A percentile compares a stretch with the other conserved stretches of the same genome.
These are phyloP conservation scores for Leptarthrus brevirostris DNA, from an alignment of 2,888 invertebrate genomes.

Conservation along the genomic window DNA sequence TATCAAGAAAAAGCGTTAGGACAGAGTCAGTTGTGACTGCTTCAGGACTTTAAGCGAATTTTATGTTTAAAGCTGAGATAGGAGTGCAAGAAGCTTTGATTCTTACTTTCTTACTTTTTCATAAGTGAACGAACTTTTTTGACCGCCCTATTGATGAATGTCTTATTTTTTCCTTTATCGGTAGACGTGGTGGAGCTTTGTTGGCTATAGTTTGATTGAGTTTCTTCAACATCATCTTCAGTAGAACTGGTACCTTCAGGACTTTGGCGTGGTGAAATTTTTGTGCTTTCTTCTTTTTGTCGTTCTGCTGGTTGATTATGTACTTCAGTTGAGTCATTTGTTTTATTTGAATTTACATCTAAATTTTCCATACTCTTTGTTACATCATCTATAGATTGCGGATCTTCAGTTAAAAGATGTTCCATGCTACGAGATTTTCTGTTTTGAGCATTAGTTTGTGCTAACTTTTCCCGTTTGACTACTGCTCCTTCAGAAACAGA, in stretches of 20 bases:
- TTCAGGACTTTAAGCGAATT: constrained; percentile 34
- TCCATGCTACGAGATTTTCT: constrained; percentile 75
- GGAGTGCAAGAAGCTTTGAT: constrained; percentile 24
- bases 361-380: constrained; percentile 66
- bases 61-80: constrained; percentile 31
- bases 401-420: constrained; percentile 69
- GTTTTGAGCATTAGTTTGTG: constrained; percentile 60
- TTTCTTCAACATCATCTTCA: constrained; percentile 64
- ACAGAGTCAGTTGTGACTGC: neutral
- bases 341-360: constrained; percentile 51
- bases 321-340: neutral
- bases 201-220: constrained; percentile 58
- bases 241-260: constrained; percentile 66
- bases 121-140: constrained; percentile 85
- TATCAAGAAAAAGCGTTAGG: constrained; percentile 37
- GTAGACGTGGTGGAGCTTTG: constrained; percentile 55
- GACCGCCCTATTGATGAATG: constrained; percentile 87
- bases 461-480: constrained; percentile 61
- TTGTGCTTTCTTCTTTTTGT: neutral
- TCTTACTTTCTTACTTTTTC: constrained; percentile 65
- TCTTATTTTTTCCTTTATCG: constrained; percentile 75
- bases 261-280: constrained; percentile 59
- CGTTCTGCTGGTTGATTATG: constrained; percentile 28
- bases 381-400: constrained; percentile 61
- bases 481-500: constrained; percentile 55